Evolutionary conservation across 2,113 vertebrate genomes (phyloP).

Genomic region (Gallinago jamesoni): DNA sequence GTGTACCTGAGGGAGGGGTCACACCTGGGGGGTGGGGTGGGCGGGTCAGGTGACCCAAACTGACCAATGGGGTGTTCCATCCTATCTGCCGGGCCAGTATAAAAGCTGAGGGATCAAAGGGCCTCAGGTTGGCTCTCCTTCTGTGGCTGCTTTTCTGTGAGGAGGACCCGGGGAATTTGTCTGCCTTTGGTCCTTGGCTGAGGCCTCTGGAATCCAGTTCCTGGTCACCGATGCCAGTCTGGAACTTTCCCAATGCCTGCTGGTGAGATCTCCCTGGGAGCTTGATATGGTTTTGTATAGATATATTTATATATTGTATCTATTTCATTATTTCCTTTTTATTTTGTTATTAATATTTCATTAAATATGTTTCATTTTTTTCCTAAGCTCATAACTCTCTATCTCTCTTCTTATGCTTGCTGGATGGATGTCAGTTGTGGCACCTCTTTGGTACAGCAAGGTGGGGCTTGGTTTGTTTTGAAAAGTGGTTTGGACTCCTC

Average conservation of each 20-base stretch:
- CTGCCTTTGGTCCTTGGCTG: neutral
- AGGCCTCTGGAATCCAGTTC: neutral
- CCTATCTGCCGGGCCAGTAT: neutral
- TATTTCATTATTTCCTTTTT: neutral
- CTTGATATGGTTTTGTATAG: neutral
- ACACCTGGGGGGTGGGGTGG: too few relatives aligned
- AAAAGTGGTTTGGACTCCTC: neutral
- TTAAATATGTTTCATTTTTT: neutral
- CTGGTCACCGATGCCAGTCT: neutral
- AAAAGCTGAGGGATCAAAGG: neutral
- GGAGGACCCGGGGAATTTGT: too few relatives aligned
- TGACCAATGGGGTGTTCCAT: neutral
- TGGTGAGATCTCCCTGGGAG: neutral
- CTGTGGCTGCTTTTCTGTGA: neutral
- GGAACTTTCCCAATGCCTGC: neutral
- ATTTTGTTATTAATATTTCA: neutral
- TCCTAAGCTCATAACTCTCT: neutral
- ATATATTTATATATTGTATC: neutral
- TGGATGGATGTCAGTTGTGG: neutral
- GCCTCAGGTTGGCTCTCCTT: neutral
- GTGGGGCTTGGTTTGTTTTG: neutral
- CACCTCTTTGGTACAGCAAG: neutral
- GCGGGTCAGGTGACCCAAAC: neutral
- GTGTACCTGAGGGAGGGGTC: neutral
- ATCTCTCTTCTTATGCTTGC: neutral